Base-by-base conservation (phyloP, 2,888 invertebrate species). In the Philonicus albiceps region DNA sequence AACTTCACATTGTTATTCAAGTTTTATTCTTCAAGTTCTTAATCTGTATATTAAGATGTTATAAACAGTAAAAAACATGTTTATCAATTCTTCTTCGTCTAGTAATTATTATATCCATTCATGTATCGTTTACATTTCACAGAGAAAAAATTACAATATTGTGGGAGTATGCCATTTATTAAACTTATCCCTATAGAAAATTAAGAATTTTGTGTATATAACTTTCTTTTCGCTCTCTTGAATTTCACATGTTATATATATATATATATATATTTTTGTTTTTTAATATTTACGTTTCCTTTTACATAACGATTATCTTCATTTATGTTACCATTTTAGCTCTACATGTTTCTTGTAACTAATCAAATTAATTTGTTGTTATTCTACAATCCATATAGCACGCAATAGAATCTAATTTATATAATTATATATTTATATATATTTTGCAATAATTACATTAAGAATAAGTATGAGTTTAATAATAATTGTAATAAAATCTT, bases 41-140 rank as follows among this genome's bases (percentile, higher is more conserved):
- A 37, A 34, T 83, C 4, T 83, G 55, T 83, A 55, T 64, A 64
- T 43, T 84, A 84, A 84, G 84, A 84, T 84, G 40, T 84, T 84
- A 84, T 84, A 84, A 84, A 84, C 84, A 84, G 84, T 84, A 84
- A 84, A 84, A 84, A 84, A 84, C 84, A 84, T 84, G 72, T 84
- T 73, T 83, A 27, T 84, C 84, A 84, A 73, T 84, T 84, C 84
- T 40, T 43, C 7, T 84, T 72, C 84, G 30, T 55, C 73, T 84
- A 73, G 53, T 84, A 40, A 73, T 37, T 73, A 73, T 84, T 30
- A 73, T 78, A 43, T 78, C 64, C 81, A 83, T 83, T 83, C 64
- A 83, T 55, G 30, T 73, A 84, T 73, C 73, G 84, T 84, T 84
- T 84, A 84, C 84, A 73, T 73, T 53, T 84, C 40, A 72, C 73